phyloP scores from a whole-genome alignment of 2,888 invertebrate species.

The Monopis laevigella region DNA sequence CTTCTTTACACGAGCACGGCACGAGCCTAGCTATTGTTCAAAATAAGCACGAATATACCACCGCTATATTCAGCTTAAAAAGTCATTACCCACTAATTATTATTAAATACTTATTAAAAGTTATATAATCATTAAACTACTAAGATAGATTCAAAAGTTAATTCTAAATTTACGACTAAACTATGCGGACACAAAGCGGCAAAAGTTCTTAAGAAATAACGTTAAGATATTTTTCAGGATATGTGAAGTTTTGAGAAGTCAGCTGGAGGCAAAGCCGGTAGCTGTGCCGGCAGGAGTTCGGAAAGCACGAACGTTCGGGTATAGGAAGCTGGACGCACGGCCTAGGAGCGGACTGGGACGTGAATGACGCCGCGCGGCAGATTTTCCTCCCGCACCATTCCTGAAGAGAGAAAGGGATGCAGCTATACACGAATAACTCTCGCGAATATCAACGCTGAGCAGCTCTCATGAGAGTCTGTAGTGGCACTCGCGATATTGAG shows the following conservation, averaged over 20 bases:
- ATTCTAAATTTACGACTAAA: constrained; percentile 2
- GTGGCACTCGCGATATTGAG: constrained; percentile 23
- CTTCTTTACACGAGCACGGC: constrained; percentile 37
- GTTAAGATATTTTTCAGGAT: constrained; percentile 1
- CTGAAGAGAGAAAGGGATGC: constrained; percentile 58
- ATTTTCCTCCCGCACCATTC: constrained; percentile 38
- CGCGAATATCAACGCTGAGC: constrained; percentile 58
- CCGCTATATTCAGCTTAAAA: not conserved
- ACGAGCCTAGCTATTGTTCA: constrained; percentile 28
- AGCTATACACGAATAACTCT: constrained; percentile 40
- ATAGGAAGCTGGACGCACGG: constrained; percentile 57
- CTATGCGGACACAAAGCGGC: constrained; percentile 3
- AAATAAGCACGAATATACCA: not conserved
- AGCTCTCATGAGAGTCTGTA: constrained; percentile 55
- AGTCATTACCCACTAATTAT: constrained; percentile 2
- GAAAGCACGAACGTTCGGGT: constrained; percentile 55
- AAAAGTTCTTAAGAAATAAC: constrained; percentile 5
- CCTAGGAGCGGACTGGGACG: constrained; percentile 51
- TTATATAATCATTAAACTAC: constrained; percentile 3
- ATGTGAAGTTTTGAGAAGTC: constrained; percentile 6
- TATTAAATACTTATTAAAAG: constrained; percentile 5
- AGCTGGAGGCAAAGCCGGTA: not conserved
- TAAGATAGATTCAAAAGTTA: constrained; percentile 1
- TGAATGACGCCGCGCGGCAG: constrained; percentile 50
- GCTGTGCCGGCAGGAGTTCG: constrained; percentile 29